phyloP scores from a whole-genome alignment of 2,797 vertebrate genomes.

The Molossus molossus region DNA sequence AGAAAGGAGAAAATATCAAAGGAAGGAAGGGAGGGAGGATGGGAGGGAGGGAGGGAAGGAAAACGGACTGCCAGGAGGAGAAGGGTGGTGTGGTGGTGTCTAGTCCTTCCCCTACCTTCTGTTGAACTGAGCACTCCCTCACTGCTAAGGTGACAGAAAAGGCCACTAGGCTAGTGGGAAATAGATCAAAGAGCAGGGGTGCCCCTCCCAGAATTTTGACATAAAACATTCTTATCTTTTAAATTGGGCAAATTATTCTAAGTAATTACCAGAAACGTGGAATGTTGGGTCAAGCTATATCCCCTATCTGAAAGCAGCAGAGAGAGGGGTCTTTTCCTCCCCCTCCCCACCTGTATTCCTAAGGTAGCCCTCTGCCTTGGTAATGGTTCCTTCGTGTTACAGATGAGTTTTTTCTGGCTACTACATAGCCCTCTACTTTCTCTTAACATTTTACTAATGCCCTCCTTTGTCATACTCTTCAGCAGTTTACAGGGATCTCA shows the following conservation, averaged over 20 bases:
- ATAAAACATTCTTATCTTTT: not conserved
- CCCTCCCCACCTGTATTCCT: not conserved
- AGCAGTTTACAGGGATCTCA: not conserved
- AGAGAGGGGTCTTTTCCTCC: not conserved
- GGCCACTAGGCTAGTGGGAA: not conserved
- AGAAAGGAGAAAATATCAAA: not conserved
- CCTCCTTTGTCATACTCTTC: constrained; percentile 33
- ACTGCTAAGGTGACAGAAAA: not conserved
- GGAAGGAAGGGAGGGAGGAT: too few relatives aligned
- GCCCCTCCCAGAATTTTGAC: not conserved
- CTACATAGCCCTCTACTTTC: not conserved
- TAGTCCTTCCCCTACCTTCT: not conserved
- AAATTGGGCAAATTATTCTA: not conserved
- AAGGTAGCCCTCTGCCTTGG: not conserved
- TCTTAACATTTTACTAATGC: constrained; percentile 46
- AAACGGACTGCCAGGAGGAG: not conserved
- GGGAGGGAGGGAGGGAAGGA: not conserved
- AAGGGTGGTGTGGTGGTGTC: not conserved
- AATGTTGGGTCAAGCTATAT: not conserved
- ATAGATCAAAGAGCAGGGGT: not conserved
- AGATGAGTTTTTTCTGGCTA: not conserved
- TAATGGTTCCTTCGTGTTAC: not conserved
- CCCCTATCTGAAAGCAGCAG: not conserved
- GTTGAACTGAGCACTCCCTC: not conserved
- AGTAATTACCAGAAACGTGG: not conserved